Base-by-base conservation (phyloP, 2,113 vertebrate genomes). In the Epinephelus fuscoguttatus region DNA sequence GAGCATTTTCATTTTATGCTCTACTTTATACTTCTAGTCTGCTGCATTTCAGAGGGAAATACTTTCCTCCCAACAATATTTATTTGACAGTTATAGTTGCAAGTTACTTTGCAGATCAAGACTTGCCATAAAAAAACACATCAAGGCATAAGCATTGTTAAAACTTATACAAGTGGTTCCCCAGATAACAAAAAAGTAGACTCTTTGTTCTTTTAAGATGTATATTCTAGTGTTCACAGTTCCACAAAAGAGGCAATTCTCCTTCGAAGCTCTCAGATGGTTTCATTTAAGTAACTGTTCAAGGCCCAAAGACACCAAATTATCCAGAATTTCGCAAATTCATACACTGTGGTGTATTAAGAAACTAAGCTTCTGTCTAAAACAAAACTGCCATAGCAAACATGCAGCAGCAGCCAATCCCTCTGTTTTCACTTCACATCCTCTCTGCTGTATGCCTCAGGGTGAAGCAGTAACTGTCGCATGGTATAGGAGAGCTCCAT, bases 401-500 rank as follows among this genome's bases (percentile, higher is more conserved):
- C 6, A 45, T 6, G 52, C 52, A 80, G 53, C 49, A 79, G 62
- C 49, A 79, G 62, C 27, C 19, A 17, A 37, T 70, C 75, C 18
- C 49, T 23, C 57, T 78, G 18, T 63, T 70, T 75, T 71, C 19
- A 74, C 61, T 25, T 60, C 7, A 60, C 33, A 61, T 80, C 25
- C 59, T 84, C 78, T 73, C 30, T 73, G 70, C 42, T 61, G 19
- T 25, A 59, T 23, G 27, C 77, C 67, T 75, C 33, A 6, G 77
- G 76, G 57, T 50, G 62, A 45, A 45, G 42, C 42, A 45, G 42
- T 45, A 3, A 74, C 42, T 76, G 50, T 53, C n/a, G 53, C 68
- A 75, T 19, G 30, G 37, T 73, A 80, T 52, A 79, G 63, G 14
- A 87, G 63, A 88, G 80, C 84, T 84, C 30, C 64, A 84, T 86